Conservation (phyloP, 2,797 vertebrate species). For the Manis crassicaudata region DNA sequence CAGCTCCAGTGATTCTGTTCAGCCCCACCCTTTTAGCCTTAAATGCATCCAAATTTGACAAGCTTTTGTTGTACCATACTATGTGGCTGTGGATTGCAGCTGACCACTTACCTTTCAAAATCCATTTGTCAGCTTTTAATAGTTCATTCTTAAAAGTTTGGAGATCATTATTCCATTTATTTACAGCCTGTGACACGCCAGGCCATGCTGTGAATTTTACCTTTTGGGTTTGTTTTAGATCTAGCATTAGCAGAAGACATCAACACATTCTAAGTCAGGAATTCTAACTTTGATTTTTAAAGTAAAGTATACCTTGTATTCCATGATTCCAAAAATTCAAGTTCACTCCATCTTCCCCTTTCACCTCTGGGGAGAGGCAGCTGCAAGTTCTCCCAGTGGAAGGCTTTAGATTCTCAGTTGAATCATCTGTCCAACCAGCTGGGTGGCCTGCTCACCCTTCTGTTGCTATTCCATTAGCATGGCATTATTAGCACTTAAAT, state of each 20-base stretch:
- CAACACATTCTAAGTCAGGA: background rate
- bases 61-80: background rate
- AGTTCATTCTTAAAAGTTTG: background rate
- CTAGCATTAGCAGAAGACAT: background rate
- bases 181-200: background rate
- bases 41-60: background rate
- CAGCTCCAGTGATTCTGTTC: background rate
- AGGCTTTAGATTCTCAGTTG: background rate
- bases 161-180: background rate
- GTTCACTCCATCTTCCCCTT: background rate
- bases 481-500: background rate
- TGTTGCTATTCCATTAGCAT: background rate
- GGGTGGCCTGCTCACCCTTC: background rate
- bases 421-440: background rate
- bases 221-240: background rate
- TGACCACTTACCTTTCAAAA: background rate
- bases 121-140: background rate
- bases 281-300: constrained; percentile 37
- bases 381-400: rapidly evolving
- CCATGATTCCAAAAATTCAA: background rate
- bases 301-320: background rate
- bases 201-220: background rate
- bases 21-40: background rate
- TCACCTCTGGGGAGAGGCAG: background rate
- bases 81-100: too few relatives aligned